Evolutionary conservation across 2,113 vertebrate genomes (phyloP).

Genomic region (Notarius quadriscutis): DNA sequence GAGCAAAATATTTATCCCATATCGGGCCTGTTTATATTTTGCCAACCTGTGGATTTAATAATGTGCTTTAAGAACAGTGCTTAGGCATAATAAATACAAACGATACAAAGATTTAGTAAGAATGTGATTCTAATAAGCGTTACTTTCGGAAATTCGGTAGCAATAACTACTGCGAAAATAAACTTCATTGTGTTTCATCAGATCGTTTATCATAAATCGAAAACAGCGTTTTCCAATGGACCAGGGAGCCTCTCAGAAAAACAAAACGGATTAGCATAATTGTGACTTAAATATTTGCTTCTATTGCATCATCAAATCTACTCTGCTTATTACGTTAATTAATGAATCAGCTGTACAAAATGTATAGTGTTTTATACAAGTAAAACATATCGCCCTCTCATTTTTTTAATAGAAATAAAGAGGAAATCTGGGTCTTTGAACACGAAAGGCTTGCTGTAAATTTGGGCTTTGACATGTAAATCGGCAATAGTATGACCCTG

Average conservation of each 20-base stretch:
- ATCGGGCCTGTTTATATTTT: not conserved
- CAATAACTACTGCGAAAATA: not conserved
- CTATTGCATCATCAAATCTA: not conserved
- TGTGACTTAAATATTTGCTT: not conserved
- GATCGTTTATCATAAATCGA: not conserved
- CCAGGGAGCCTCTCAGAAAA: not conserved
- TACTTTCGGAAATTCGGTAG: not conserved
- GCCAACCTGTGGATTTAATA: not conserved
- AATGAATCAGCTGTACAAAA: not conserved
- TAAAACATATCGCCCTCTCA: not conserved
- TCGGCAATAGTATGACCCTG: not conserved
- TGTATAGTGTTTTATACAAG: not conserved
- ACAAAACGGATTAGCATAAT: not conserved
- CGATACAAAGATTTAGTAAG: not conserved
- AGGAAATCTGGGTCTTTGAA: not conserved
- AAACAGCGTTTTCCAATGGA: not conserved
- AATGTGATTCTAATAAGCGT: not conserved
- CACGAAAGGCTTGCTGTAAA: too few relatives aligned
- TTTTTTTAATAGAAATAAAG: not conserved
- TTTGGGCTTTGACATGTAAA: not conserved
- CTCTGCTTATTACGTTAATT: not conserved
- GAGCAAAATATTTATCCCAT: not conserved
- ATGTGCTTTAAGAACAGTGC: not conserved
- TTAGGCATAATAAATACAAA: not conserved
- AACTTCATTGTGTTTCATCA: not conserved